Percentiles rank a stretch among this genome's conserved stretches.
phyloP scores from a whole-genome alignment of 2,797 vertebrate genomes.

The Percopsis omiscomaycus region DNA sequence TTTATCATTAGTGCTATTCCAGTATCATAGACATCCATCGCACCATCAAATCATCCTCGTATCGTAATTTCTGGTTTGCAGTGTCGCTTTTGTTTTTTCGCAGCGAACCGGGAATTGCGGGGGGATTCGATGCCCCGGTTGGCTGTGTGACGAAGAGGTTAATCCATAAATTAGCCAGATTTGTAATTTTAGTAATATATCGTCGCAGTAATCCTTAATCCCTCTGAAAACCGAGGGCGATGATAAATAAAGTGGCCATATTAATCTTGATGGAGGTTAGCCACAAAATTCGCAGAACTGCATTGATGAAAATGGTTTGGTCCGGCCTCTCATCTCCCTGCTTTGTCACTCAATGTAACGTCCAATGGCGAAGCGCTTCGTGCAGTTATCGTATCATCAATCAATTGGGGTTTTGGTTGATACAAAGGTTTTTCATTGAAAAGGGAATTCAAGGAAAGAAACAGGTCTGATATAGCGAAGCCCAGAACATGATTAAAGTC shows the following conservation, averaged over 20 bases:
- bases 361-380: constrained; percentile 68
- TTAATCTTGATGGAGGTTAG: constrained; percentile 21
- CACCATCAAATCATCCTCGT: constrained; percentile 41
- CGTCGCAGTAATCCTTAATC: constrained; percentile 37
- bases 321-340: constrained; percentile 43
- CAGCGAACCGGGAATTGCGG: constrained; percentile 11
- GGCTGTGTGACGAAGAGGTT: constrained; percentile 9
- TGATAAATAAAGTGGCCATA: not conserved
- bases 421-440: not conserved
- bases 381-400: constrained; percentile 31
- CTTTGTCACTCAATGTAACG: constrained; percentile 32
- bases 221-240: constrained; percentile 29
- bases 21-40: constrained; percentile 43
- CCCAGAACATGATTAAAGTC: no score
- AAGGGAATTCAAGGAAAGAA: not conserved
- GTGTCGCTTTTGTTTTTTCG: constrained; percentile 12
- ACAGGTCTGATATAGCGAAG: no score
- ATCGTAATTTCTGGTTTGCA: constrained; percentile 21
- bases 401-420: constrained; percentile 7
- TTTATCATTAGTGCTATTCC: constrained; percentile 26
- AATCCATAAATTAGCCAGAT: constrained; percentile 66
- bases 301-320: constrained; percentile 62
- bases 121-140: constrained; percentile 6
- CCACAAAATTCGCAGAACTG: not conserved
- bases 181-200: constrained; percentile 36